Percentiles rank a stretch among this genome's conserved stretches.
phyloP scores from a whole-genome alignment of 2,113 vertebrate species.

The Corythoichthys haematopterus region DNA sequence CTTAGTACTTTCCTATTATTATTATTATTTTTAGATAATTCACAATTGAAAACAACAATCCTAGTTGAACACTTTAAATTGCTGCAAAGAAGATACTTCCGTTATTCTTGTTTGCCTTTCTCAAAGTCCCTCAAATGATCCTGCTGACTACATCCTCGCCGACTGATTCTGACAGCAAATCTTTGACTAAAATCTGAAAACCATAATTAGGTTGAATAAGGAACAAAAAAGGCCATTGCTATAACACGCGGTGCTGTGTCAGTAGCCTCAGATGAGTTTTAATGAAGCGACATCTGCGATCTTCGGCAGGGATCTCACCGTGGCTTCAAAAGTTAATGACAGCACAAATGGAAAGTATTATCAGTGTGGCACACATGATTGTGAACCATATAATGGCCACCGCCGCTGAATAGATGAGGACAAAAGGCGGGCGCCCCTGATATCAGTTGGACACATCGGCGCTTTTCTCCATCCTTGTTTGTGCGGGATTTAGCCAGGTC shows the following conservation, averaged over 20 bases:
- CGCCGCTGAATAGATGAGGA: slow-evolving; percentile 1
- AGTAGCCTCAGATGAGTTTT: neutral
- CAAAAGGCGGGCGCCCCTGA: neutral
- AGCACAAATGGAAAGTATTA: slow-evolving; percentile 10
- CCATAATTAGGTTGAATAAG: neutral
- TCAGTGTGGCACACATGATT: neutral
- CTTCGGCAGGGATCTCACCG: neutral
- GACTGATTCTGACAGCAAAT: neutral
- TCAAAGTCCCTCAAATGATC: neutral
- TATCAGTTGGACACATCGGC: slow-evolving; percentile 11
- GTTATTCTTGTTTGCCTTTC: neutral
- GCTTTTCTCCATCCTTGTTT: neutral
- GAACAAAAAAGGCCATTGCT: neutral
- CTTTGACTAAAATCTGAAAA: neutral
- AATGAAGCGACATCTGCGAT: neutral
- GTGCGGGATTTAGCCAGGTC: slow-evolving; percentile 14
- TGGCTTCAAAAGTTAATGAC: slow-evolving; percentile 11
- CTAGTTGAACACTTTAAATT: neutral
- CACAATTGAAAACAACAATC: no score
- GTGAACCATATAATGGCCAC: neutral
- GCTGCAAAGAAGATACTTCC: neutral
- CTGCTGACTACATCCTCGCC: neutral
- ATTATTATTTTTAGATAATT: no score
- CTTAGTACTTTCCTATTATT: no score
- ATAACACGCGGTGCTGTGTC: neutral